Evolutionary conservation across 2,888 invertebrate genomes (phyloP), one percentile per base, ranked within the genome.

Genomic region (Vesta saturnalis): DNA sequence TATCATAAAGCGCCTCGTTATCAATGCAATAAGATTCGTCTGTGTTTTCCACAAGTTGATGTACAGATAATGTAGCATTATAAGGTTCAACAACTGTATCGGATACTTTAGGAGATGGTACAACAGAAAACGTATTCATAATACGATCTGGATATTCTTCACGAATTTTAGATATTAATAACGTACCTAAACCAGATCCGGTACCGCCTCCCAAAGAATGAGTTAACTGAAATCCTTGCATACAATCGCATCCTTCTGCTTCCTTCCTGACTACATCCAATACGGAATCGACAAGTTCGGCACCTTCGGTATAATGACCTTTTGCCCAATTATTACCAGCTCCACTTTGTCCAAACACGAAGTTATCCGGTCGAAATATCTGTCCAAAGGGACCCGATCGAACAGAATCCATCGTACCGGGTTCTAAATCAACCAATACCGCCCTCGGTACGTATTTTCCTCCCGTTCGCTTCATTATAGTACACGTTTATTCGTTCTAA

Each of bases 131-230:
- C 79, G 96, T 97, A 88, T 95, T 95, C 97, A 97, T 97, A 79
- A 97, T 97, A 87, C 97, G 92, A 88, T 97, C 97, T 73, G 97
- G 97, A 83, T 97, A 97, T 86, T 97, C 97, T 85, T 97, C 97
- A 79, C 97, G 91, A 84, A 97, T 97, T 86, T 97, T 97, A 76
- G 95, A 96, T 81, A 97, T 97, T 73, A 97, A 89, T 69, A 97
- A 88, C 69, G 97, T 97, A 77, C 97, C 97, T 93, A 97, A 93
- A 73, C 97, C 97, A 77, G 96, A 96, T 16, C 97, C 97, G 79
- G 97, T 97, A 78, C 97, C 97, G 79, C 97, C 97, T 70, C 97
- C 96, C 76, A 97, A 89, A 1, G 96, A 97, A 86, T 96, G 96
- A 80, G 96, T 96, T 79, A 96, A 88, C 85, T 96, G 96, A 89